These are phyloP conservation scores for Lordiphosa andalusiaca DNA, from an alignment of 2,888 invertebrate species.

Conservation along the genomic window DNA sequence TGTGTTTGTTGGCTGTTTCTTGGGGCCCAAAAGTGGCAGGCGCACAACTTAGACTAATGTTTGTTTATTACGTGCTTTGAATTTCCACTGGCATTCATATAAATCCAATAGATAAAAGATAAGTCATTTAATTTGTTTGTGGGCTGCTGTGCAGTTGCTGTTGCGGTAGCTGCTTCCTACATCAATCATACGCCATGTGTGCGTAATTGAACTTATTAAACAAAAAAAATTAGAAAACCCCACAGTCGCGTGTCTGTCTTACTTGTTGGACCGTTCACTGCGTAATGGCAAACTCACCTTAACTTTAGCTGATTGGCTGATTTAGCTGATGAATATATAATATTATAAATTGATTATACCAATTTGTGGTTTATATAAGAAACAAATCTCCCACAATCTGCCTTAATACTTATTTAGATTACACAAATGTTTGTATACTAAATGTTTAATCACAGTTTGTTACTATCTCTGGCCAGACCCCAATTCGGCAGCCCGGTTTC, in stretches of 20 bases:
- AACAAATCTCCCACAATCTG: conserved; percentile 7
- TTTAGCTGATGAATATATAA: conserved; percentile 15
- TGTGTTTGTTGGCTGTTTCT: conserved; percentile 1
- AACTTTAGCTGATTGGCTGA: conserved; percentile 42
- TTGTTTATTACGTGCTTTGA: conserved; percentile 64
- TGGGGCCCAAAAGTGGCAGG: conserved; percentile 38
- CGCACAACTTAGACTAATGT: conserved; percentile 50
- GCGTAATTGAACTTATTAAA: conserved; percentile 20
- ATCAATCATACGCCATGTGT: conserved; percentile 58
- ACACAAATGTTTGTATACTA: conserved; percentile 15
- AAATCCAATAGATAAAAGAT: conserved; percentile 27
- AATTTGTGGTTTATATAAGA: conserved; percentile 30
- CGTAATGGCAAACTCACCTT: conserved; percentile 46
- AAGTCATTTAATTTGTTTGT: conserved; percentile 30
- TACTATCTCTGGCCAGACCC: conserved; percentile 26
- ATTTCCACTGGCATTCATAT: conserved; percentile 34
- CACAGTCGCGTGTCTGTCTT: conserved; percentile 46
- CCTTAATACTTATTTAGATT: conserved; percentile 1
- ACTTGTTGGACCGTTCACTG: conserved; percentile 8
- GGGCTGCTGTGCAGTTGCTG: no score
- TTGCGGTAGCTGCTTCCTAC: conserved; percentile 3
- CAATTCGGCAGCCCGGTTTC: conserved; percentile 56
- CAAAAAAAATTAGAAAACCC: conserved; percentile 17
- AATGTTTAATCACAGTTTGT: conserved; percentile 57
- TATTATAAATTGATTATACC: conserved; percentile 18